Base-by-base conservation (phyloP, 2,888 invertebrate species). In the Polymixis flavicincta region DNA sequence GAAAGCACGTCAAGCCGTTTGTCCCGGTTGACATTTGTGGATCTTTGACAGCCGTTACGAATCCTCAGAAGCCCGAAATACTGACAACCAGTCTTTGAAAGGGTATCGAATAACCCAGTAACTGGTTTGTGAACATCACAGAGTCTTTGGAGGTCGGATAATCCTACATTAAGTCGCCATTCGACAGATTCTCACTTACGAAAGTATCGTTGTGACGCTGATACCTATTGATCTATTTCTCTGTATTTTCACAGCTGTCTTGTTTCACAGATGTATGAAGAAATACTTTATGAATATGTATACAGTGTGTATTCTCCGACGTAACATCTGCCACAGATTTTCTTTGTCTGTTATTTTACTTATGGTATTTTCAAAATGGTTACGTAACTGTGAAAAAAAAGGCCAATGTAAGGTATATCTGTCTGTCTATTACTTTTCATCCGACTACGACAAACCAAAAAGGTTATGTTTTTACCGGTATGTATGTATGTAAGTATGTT, bases 221-320 rank as follows among this genome's bases (percentile, higher is more conserved):
- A 61, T 48, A 48, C 45, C 7, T 57, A 28, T 77, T 45, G 32
- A 54, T 60, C 6, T 65, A 45, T 45, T 8, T 77, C 37, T 59
- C 4, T 22, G 28, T 78, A 64, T 71, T 52, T n/a, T 45, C 22
- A 37, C 63, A 78, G 76, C 13, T 70, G 70, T 70, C 17, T 78
- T 9, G 50, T 25, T 37, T 64, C 63, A 19, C 45, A 64, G 11
- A 64, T 37, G 32, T 45, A 45, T 22, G 25, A 52, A 59, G 32
- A 52, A 78, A 71, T 64, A 52, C 7, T 52, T 25, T 25, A 50
- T 63, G 19, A 63, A 52, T 63, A 57, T 57, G n/a, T 61, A 61
- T 48, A 48, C 14, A 14, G n/a, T 45, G 9, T 60, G 17, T 61
- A 28, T 48, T 77, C 14, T 37, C 19, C 22, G 48, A 50, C 1